Evolutionary conservation across 92 coral and sea anemone species (phyloP), one percentile per base, ranked within the genome.

Genomic region (Zoanthus sociatus): DNA sequence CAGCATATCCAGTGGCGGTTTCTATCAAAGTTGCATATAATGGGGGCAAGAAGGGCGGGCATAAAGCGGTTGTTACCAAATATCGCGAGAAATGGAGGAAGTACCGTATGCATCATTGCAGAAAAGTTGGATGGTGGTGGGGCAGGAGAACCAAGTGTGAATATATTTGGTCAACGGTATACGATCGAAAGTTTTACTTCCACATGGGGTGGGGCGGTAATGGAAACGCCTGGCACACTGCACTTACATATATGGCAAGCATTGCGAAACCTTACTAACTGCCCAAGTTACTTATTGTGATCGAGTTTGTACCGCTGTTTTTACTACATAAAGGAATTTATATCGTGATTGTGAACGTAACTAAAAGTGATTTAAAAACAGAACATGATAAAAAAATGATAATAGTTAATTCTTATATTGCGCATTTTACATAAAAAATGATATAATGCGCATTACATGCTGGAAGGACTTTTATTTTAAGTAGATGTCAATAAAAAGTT

Each of bases 171-270:
- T 17, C 18, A 51, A 84, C 18, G 7, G 76, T 37, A 8, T 88
- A 84, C 69, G 73, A 88, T 13, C 77, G 86, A 47, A 58, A 84
- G 64, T 83, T 71, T 47, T 66, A 13, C 76, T 9, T 79, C 8
- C 88, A 70, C 15, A 87, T 87, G 58, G 93, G 93, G 13, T 90
- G 93, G 93, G 89, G 89, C 42, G 91, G 93, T 14, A 0, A 3
- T 1, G 20, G 26, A 21, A 91, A 84, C n/a, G 87, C 87, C 4
- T 91, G 94, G 94, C 90, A 91, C 61, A 73, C 54, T 74, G 82
- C 76, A 42, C 66, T 26, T 78, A 56, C 72, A 11, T 14, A 31
- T 0, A 58, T 72, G 11, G 71, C 21, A 26, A 61, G 83, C 9
- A 78, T 78, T 31, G 71, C 83, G 0, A 78, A 78, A 69, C 83